Evolutionary conservation across 2,797 vertebrate genomes (phyloP).

Genomic region (Orientallactaga sibirica): DNA sequence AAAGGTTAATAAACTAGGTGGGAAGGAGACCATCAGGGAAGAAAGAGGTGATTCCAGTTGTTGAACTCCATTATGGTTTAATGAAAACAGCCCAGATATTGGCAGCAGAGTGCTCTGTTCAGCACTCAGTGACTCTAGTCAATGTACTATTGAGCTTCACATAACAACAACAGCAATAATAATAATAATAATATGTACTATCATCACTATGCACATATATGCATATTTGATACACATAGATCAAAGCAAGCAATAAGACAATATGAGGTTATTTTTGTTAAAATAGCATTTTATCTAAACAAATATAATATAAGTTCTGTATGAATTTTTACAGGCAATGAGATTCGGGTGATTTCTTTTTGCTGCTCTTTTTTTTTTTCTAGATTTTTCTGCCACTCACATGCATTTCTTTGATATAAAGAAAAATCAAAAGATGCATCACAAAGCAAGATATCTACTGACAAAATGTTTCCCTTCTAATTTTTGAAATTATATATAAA

Average conservation of each 20-base stretch:
- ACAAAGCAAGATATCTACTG: background rate
- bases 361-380: background rate
- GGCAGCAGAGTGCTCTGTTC: background rate
- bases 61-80: background rate
- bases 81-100: background rate
- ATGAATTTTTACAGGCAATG: background rate
- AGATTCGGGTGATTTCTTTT: background rate
- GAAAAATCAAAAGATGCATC: background rate
- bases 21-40: background rate
- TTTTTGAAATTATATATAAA: conserved; percentile 41
- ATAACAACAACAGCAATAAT: background rate
- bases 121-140: background rate
- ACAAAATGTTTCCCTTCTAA: conserved; percentile 52
- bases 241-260: background rate
- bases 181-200: no score
- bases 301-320: background rate
- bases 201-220: background rate
- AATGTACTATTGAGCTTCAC: background rate
- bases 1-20: conserved; percentile 7
- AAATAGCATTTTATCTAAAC: background rate
- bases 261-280: background rate
- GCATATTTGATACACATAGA: background rate
- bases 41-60: background rate
- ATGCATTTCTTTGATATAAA: background rate
- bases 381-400: conserved; percentile 1